phyloP scores from a whole-genome alignment of 2,113 vertebrate genomes.

The Phainopepla nitens region DNA sequence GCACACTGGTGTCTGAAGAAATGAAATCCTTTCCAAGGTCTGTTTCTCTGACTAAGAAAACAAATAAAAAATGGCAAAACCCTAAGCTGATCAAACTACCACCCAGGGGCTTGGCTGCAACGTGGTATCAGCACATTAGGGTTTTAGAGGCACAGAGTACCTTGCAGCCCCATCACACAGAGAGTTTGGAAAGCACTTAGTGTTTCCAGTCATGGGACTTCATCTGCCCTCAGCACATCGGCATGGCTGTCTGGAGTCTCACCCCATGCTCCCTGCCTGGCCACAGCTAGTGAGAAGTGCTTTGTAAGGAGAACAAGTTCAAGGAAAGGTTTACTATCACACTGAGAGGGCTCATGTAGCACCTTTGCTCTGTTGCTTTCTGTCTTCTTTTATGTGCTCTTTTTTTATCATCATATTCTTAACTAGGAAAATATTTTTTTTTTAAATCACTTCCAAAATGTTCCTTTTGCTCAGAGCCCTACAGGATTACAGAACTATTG shows the following conservation, averaged over 20 bases:
- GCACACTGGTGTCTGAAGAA: accelerated
- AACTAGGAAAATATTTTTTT: background rate
- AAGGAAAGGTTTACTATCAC: background rate
- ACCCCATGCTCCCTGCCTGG: background rate
- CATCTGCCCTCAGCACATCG: accelerated
- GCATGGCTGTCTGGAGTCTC: background rate
- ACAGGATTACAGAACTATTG: background rate
- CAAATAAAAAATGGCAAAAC: background rate
- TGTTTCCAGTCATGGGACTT: background rate
- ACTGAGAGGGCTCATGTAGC: background rate
- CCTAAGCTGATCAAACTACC: background rate
- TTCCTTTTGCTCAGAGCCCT: background rate
- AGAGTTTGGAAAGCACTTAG: background rate
- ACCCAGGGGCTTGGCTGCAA: background rate
- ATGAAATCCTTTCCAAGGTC: background rate
- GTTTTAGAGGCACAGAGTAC: background rate
- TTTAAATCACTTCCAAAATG: background rate
- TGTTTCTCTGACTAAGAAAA: background rate
- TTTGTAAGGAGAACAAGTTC: background rate
- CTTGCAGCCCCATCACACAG: background rate
- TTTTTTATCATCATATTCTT: background rate
- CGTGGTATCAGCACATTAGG: accelerated
- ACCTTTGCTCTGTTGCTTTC: background rate
- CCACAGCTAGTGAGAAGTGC: background rate
- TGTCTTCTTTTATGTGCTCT: background rate